Evolutionary conservation across 1,140 invertebrate species (phyloP).

Genomic region (Drosophila santomea): DNA sequence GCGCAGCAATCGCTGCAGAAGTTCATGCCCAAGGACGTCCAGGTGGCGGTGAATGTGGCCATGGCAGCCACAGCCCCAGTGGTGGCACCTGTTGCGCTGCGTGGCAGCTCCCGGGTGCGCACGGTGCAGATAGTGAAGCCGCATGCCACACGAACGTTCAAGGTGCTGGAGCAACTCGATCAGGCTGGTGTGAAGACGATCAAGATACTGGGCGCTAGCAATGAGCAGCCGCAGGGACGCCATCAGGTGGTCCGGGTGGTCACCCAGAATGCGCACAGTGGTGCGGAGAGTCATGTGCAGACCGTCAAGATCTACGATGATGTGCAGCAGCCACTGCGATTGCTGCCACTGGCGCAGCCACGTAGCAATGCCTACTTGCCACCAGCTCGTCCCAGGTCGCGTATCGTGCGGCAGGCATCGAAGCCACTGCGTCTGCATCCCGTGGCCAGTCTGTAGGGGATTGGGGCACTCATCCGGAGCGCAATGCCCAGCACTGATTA

Average conservation of each 20-base stretch:
- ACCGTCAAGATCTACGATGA: slow-evolving; percentile 77
- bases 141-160: slow-evolving; percentile 61
- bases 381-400: slow-evolving; percentile 52
- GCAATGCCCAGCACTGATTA: slow-evolving; percentile 72
- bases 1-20: slow-evolving; percentile 72
- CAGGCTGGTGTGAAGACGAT: slow-evolving; percentile 73
- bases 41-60: slow-evolving; percentile 75
- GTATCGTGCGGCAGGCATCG: slow-evolving; percentile 44
- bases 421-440: slow-evolving; percentile 58
- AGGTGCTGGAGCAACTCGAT: slow-evolving; percentile 69
- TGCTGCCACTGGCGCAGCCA: background rate
- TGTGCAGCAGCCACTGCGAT: slow-evolving; percentile 5
- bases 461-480: background rate
- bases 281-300: slow-evolving; percentile 64
- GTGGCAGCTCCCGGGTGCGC: slow-evolving; percentile 62
- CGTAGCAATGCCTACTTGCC: slow-evolving; percentile 49
- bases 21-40: slow-evolving; percentile 76
- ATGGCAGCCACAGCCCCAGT: slow-evolving; percentile 63
- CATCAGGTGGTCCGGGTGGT: slow-evolving; percentile 74
- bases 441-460: slow-evolving; percentile 38
- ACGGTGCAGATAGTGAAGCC: slow-evolving; percentile 76
- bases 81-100: slow-evolving; percentile 6
- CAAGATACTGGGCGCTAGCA: slow-evolving; percentile 70
- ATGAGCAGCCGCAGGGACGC: slow-evolving; percentile 63
- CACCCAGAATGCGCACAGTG: slow-evolving; percentile 57